Percentiles rank a stretch among this genome's conserved stretches.
Evolutionary conservation across 2,113 vertebrate species (phyloP).

Genomic region (Hiodon tergisus): DNA sequence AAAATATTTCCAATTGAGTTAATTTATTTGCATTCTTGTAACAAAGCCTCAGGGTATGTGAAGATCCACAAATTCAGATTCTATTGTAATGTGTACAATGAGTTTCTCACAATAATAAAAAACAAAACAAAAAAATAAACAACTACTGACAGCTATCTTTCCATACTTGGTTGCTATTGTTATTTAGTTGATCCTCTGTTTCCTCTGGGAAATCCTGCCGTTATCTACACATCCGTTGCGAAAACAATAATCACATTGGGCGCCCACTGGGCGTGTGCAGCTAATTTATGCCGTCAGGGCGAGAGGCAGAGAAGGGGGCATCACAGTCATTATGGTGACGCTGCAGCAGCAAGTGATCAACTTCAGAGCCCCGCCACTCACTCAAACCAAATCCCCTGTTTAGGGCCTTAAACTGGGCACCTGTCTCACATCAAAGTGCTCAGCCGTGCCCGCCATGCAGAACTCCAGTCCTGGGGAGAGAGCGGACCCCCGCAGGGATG

Average conservation of each 20-base stretch:
- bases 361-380: conserved; percentile 39
- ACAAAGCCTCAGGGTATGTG: conserved; percentile 49
- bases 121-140: not conserved
- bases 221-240: conserved; percentile 37
- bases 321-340: conserved; percentile 23
- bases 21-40: conserved; percentile 46
- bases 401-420: conserved; percentile 49
- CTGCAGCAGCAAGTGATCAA: conserved; percentile 33
- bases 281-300: conserved; percentile 26
- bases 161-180: conserved; percentile 28
- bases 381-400: conserved; percentile 53
- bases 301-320: conserved; percentile 37
- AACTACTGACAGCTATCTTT: conserved; percentile 28
- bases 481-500: conserved; percentile 62
- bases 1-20: conserved; percentile 26
- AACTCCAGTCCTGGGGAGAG: conserved; percentile 60
- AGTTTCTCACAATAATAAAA: conserved; percentile 40
- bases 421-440: conserved; percentile 61
- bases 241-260: conserved; percentile 38
- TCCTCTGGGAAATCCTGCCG: conserved; percentile 36
- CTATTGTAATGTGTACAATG: conserved; percentile 34
- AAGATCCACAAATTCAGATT: conserved; percentile 43
- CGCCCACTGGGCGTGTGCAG: conserved; percentile 27
- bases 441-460: conserved; percentile 44
- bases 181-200: conserved; percentile 31